Evolutionary conservation across 2,888 invertebrate species (phyloP), one percentile per base, ranked within the genome.

Genomic region (Amiota mariae): DNA sequence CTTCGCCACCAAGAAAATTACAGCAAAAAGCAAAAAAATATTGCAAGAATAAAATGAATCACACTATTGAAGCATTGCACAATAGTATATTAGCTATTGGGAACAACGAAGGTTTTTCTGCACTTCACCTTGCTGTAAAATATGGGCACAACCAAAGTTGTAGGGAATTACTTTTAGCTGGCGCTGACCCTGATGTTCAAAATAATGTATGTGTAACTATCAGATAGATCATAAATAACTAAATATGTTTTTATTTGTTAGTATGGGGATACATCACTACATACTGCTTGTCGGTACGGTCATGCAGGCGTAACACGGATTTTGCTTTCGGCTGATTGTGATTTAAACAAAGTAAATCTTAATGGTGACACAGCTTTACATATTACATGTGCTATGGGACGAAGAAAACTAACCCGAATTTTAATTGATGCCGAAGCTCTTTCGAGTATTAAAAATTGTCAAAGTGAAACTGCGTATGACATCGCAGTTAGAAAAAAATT

Each of bases 91-190:
- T 94, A 76, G 91, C 92, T 77, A 92, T 92, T 74, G 92, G 93
- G 87, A 96, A 96, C 90, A 93, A 94, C 82, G 96, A 96, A 68
- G 98, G 98, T 9, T 97, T 98, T 90, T 95, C 96, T 15, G 94
- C 98, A n/a, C 92, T 98, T 63, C 98, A 98, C 91, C 93, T 98
- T 80, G 95, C 97, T 75, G 97, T 97, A 84, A 98, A 98, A 92
- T 97, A 97, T 90, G 98, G 98, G 0, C 98, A 98, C 91, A 98
- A 98, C 91, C 98, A 98, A 91, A 95, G 96, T 80, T 96, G 96
- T 84, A 90, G 98, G 72, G 96, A 97, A 87, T 91, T 98, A 12
- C 92, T 98, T 61, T 92, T 97, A 81, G 95, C 96, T 1, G 96
- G 96, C 0, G 96, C 96, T 76, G 94, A 95, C 88, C 94, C 97